A percentile compares a stretch with the other conserved stretches of the same genome.
Evolutionary conservation across 2,888 invertebrate genomes (phyloP).

Genomic region (Sclerodermus sp.): DNA sequence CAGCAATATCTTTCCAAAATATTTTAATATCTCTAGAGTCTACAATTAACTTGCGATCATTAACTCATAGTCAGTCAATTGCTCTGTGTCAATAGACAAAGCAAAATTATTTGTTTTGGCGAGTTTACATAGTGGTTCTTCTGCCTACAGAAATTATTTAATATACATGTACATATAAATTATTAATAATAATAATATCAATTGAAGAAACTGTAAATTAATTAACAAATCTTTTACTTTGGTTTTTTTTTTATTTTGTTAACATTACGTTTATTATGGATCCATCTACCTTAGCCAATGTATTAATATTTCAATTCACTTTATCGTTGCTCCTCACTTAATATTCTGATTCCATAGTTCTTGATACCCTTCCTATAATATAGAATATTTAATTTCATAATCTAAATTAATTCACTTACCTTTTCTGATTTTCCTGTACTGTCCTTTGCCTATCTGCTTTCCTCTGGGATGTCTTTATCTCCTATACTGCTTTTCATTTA

Average conservation of each 20-base stretch:
- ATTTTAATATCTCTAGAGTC: constrained; percentile 83
- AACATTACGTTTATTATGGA: constrained; percentile 89
- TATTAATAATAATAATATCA: too few relatives aligned
- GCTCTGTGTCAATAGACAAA: constrained; percentile 65
- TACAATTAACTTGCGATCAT: constrained; percentile 94
- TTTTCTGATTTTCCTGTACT: too few relatives aligned
- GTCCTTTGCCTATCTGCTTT: too few relatives aligned
- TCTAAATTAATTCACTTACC: too few relatives aligned
- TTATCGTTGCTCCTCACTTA: too few relatives aligned
- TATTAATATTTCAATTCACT: too few relatives aligned
- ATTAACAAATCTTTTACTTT: constrained; percentile 65
- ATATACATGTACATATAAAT: too few relatives aligned
- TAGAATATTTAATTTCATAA: too few relatives aligned
- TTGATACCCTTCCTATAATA: too few relatives aligned
- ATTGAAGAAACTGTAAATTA: not conserved
- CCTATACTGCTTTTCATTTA: too few relatives aligned
- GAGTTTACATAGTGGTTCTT: constrained; percentile 74
- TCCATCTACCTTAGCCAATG: constrained; percentile 66
- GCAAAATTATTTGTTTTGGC: constrained; percentile 62
- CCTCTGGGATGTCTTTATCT: too few relatives aligned
- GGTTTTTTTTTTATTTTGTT: constrained; percentile 86
- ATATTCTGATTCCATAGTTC: too few relatives aligned
- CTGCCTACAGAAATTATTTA: constrained; percentile 63
- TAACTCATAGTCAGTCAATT: constrained; percentile 90
- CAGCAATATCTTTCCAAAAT: constrained; percentile 91